These are phyloP conservation scores for Saguinus midas DNA, from an alignment of 2,113 vertebrate species.

Conservation along the genomic window DNA sequence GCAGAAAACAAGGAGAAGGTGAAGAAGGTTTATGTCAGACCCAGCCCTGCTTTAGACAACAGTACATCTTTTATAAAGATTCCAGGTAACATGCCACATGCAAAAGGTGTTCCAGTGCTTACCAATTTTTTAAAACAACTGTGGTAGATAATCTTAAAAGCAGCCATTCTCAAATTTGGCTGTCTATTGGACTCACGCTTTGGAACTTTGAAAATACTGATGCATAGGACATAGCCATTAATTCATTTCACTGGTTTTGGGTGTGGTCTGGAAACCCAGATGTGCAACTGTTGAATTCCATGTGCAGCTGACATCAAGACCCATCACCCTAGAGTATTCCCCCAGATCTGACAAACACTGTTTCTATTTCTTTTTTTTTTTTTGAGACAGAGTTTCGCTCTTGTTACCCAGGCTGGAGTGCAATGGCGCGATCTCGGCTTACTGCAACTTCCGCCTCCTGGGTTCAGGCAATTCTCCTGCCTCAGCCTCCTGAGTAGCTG, in stretches of 20 bases:
- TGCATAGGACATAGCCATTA: no score
- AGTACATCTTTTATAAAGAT: background rate
- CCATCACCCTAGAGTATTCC: background rate
- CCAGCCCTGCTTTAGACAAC: background rate
- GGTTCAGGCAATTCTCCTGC: no score
- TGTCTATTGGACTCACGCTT: background rate
- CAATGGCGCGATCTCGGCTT: no score
- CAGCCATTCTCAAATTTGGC: background rate
- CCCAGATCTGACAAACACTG: background rate
- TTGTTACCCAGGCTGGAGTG: no score
- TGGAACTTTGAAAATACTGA: background rate
- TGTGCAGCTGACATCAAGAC: background rate
- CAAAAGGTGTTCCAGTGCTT: background rate
- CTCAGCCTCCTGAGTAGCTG: no score
- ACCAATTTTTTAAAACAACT: background rate
- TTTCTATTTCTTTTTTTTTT: background rate
- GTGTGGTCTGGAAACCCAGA: no score
- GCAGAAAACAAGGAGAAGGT: rapidly evolving
- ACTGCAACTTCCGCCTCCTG: no score
- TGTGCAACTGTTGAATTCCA: background rate
- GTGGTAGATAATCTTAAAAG: background rate
- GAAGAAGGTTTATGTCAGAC: background rate
- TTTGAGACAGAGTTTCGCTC: no score
- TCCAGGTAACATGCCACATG: background rate
- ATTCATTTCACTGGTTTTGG: background rate